Percentiles rank a stretch among this genome's conserved stretches.
Conservation (phyloP, 2,888 invertebrate species). For the Germaria angustata region DNA sequence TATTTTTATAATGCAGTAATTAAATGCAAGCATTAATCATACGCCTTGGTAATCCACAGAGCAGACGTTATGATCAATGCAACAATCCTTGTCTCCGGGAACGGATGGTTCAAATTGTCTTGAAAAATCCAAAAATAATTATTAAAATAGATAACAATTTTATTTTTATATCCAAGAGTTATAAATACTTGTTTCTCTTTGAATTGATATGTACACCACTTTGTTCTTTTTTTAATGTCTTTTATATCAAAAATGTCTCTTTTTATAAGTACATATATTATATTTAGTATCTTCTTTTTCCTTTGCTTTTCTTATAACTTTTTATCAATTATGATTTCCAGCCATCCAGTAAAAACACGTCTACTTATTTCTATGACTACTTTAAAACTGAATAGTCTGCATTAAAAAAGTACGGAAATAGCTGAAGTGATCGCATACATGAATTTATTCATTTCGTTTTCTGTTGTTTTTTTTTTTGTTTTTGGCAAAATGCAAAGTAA, state of each 20-base stretch:
- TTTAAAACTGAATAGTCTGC: constrained; percentile 75
- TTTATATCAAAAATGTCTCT: constrained; percentile 48
- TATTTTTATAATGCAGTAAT: not conserved
- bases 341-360: constrained; percentile 79
- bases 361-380: constrained; percentile 78
- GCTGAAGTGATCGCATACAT: constrained; percentile 55
- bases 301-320: constrained; percentile 52
- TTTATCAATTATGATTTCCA: constrained; percentile 73
- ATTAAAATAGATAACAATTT: not conserved
- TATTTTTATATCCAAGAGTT: not conserved
- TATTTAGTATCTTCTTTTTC: constrained; percentile 66
- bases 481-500: constrained; percentile 57
- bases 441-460: not conserved
- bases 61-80: constrained; percentile 70
- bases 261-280: constrained; percentile 39
- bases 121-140: constrained; percentile 26
- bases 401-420: constrained; percentile 59
- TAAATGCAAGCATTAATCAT: constrained; percentile 67
- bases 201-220: no score
- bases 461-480: constrained; percentile 28
- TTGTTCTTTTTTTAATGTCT: constrained; percentile 57
- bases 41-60: constrained; percentile 78
- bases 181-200: constrained; percentile 47
- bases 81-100: constrained; percentile 45
- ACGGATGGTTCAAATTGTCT: constrained; percentile 15